Evolutionary conservation across 2,797 vertebrate genomes (phyloP), one percentile per base, ranked within the genome.

Genomic region (Eurystomus glaucurus): DNA sequence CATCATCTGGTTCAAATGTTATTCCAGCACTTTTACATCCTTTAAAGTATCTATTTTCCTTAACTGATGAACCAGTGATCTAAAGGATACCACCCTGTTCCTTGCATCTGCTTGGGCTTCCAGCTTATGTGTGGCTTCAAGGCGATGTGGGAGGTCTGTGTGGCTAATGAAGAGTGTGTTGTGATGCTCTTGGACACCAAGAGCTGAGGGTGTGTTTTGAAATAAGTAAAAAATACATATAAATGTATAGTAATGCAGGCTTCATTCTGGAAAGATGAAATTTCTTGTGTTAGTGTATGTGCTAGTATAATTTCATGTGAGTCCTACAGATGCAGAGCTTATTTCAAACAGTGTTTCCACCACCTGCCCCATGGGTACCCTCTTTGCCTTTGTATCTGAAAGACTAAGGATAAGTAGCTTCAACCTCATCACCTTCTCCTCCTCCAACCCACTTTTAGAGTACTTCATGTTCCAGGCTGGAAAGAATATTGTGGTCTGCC

Each of bases 111-210:
- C 31, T 33, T 39, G n/a, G 15, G 12, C 39, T 94, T 39, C 45
- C 28, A 50, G 28, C 23, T 58, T 43, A 37, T 0, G 0, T 12
- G 35, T 18, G 14, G 14, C 29, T 51, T 77, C 65, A 52, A 46
- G 70, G 20, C 9, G 9, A 11, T 2, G 14, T 29, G 55, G 26
- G 26, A 82, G 28, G 23, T 31, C 29, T 8, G 9, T 54, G 60
- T 82, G 45, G 33, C 37, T 62, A 25, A 21, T 5, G 29, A n/a
- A 26, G 43, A 57, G 29, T 62, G 3, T 51, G 37, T 52, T 52
- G 29, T 48, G 20, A 62, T 62, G 60, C 37, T 74, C 31, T 78
- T 64, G 23, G 31, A 43, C 26, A 14, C 26, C 16, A 18, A 58
- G 51, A 57, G 29, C 29, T 75, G 62, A 64, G 58, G 39, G 31